phyloP scores from a whole-genome alignment of 2,797 vertebrate species.

The Squalus acanthias region DNA sequence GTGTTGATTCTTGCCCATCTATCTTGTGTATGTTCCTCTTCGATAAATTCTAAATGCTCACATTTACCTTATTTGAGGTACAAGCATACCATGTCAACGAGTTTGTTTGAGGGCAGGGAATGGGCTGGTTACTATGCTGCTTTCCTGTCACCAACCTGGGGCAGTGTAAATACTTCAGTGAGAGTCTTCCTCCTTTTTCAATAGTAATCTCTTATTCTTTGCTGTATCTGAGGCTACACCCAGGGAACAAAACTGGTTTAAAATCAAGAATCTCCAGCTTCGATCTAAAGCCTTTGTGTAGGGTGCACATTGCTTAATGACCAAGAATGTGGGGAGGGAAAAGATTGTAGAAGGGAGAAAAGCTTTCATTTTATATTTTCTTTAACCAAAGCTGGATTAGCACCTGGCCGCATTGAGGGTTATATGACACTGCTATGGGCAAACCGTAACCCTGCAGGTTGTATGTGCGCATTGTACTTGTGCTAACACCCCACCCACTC shows the following conservation, averaged over 20 bases:
- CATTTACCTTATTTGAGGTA: not conserved
- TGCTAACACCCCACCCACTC: not conserved
- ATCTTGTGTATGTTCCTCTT: not conserved
- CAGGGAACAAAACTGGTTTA: constrained; percentile 5
- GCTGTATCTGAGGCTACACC: not conserved
- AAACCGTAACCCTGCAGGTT: not conserved
- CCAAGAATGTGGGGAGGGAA: not conserved
- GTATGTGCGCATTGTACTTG: not conserved
- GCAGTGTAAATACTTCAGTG: not conserved
- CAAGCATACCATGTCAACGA: not conserved
- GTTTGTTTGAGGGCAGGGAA: not conserved
- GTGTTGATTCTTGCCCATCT: not conserved
- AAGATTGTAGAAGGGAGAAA: not conserved
- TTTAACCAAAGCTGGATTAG: not conserved
- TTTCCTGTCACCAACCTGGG: not conserved
- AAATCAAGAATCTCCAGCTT: not conserved
- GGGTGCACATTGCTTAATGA: not conserved
- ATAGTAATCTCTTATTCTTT: not conserved
- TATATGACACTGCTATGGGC: not conserved
- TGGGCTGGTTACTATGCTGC: not conserved
- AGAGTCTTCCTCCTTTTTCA: not conserved
- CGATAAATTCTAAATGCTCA: not conserved
- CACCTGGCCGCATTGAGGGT: not conserved
- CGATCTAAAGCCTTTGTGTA: not conserved
- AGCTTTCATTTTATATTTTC: not conserved